Percentiles rank a stretch among this genome's conserved stretches.
These are phyloP conservation scores for Urocynchramus pylzowi DNA, from an alignment of 2,113 vertebrate genomes.

Conservation along the genomic window DNA sequence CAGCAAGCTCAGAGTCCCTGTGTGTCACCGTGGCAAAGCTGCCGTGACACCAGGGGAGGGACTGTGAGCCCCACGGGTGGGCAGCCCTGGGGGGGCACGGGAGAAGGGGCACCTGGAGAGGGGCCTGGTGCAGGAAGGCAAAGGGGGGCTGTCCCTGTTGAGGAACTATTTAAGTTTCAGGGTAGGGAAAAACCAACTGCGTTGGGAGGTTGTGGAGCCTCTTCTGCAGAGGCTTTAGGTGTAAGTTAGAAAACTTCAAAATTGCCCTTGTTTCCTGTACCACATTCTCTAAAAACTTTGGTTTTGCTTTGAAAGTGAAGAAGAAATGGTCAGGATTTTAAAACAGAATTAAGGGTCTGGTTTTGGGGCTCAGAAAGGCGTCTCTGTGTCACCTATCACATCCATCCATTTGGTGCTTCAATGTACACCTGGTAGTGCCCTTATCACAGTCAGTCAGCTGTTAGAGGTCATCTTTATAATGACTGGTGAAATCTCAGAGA, in stretches of 20 bases:
- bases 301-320: neutral
- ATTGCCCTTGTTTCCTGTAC: neutral
- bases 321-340: neutral
- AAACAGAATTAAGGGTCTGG: neutral
- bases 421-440: neutral
- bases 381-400: neutral
- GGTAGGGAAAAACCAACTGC: neutral
- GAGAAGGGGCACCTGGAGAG: accelerated
- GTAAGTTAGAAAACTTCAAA: neutral
- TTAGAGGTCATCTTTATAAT: neutral
- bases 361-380: neutral
- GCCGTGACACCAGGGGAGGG: neutral
- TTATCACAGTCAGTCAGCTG: neutral
- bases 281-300: neutral
- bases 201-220: neutral
- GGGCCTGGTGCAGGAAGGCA: neutral
- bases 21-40: accelerated
- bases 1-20: accelerated
- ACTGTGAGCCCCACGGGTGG: accelerated
- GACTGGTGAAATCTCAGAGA: neutral
- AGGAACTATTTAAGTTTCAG: neutral
- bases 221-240: neutral
- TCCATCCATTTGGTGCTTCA: accelerated
- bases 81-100: neutral
- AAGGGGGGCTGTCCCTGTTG: neutral